phyloP scores from a whole-genome alignment of 2,113 vertebrate species.

The Columba livia region DNA sequence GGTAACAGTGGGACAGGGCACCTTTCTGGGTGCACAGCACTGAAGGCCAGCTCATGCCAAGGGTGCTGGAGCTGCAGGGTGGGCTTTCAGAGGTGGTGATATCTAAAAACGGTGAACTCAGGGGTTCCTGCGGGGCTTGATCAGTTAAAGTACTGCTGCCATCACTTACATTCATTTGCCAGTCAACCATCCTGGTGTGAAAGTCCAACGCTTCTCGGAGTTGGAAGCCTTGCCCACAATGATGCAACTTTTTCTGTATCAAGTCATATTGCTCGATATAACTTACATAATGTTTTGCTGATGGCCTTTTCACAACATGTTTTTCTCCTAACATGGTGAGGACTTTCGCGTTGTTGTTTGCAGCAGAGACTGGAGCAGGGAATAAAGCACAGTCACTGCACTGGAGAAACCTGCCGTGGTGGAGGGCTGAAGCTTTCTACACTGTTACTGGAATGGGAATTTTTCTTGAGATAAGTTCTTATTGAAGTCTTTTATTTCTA shows the following conservation, averaged over 20 bases:
- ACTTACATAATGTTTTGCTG: neutral
- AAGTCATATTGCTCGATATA: no score
- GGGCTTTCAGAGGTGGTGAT: neutral
- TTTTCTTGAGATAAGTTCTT: neutral
- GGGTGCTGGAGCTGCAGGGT: fast-evolving
- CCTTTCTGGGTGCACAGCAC: neutral
- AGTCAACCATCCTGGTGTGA: no score
- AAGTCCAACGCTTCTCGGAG: fast-evolving
- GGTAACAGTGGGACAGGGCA: neutral
- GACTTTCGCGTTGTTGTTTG: neutral
- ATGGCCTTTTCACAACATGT: fast-evolving
- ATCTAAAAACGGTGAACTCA: fast-evolving
- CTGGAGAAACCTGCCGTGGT: neutral
- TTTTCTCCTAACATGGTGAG: fast-evolving
- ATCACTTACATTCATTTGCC: fast-evolving
- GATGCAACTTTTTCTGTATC: neutral
- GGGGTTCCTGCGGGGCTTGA: neutral
- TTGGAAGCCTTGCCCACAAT: neutral
- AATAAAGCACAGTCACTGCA: neutral
- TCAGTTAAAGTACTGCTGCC: neutral
- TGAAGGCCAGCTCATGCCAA: neutral
- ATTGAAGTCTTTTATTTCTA: neutral
- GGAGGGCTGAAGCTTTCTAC: neutral
- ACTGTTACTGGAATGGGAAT: neutral
- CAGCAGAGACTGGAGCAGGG: neutral